Percentiles rank a stretch among this genome's conserved stretches.
These are phyloP conservation scores for Verasper variegatus DNA, from an alignment of 2,113 vertebrate species.

Conservation along the genomic window DNA sequence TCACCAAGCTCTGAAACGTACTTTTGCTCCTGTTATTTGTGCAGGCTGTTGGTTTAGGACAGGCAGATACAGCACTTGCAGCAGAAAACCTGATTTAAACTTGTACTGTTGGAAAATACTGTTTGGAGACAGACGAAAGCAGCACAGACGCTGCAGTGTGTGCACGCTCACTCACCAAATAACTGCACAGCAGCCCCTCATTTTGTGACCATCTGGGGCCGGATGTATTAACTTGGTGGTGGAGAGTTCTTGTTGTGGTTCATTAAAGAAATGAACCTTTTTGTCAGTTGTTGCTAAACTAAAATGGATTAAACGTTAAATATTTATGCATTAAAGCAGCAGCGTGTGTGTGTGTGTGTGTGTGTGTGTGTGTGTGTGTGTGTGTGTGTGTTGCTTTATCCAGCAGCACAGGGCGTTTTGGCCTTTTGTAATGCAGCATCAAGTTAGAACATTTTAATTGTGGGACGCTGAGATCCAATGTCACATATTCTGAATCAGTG, in stretches of 20 bases:
- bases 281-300: background rate
- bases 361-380: too few relatives aligned
- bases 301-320: constrained; percentile 4
- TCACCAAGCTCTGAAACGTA: constrained; percentile 1
- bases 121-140: constrained; percentile 30
- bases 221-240: background rate
- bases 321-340: too few relatives aligned
- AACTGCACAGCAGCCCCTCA: constrained; percentile 22
- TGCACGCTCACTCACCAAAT: constrained; percentile 3
- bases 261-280: background rate
- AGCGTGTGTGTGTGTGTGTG: too few relatives aligned
- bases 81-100: constrained; percentile 26
- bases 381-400: background rate
- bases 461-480: too few relatives aligned
- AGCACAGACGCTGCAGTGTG: constrained; percentile 22
- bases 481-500: background rate
- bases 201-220: constrained; percentile 40
- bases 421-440: too few relatives aligned
- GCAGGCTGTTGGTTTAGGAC: too few relatives aligned
- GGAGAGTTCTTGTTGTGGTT: background rate
- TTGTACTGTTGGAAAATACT: constrained; percentile 22
- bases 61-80: constrained; percentile 9
- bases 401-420: too few relatives aligned
- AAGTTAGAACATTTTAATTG: background rate
- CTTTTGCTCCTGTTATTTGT: constrained; percentile 26